Conservation (phyloP, 2,797 vertebrate species). For the Mastacembelus armatus region DNA sequence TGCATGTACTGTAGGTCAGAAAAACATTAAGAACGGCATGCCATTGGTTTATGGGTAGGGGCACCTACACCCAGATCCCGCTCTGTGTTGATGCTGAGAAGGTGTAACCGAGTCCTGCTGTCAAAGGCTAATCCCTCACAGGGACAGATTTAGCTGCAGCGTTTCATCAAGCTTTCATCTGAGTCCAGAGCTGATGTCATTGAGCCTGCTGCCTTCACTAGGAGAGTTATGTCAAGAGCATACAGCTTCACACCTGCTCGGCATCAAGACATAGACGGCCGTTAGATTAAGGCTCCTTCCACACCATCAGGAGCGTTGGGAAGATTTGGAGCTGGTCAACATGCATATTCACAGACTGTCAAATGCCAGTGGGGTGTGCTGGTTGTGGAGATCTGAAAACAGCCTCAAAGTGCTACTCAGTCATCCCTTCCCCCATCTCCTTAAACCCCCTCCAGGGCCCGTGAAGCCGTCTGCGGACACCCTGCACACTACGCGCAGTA, state of each 20-base stretch:
- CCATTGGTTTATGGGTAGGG: conserved; percentile 37
- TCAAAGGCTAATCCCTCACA: conserved; percentile 69
- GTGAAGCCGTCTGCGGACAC: conserved; percentile 50
- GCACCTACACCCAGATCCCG: conserved; percentile 38
- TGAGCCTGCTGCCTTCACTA: conserved; percentile 29
- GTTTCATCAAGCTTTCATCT: conserved; percentile 69
- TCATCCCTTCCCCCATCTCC: conserved; percentile 38
- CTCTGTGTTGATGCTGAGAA: conserved; percentile 55
- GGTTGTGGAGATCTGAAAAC: conserved; percentile 64
- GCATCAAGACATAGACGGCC: conserved; percentile 15
- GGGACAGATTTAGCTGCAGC: conserved; percentile 65
- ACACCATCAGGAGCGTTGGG: conserved; percentile 9
- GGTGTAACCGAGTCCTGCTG: conserved; percentile 66
- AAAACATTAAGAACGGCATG: conserved; percentile 40
- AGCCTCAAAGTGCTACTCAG: conserved; percentile 64
- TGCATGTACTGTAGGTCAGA: conserved; percentile 47
- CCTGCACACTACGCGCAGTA: conserved; percentile 65
- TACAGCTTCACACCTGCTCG: conserved; percentile 59
- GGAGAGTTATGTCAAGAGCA: conserved; percentile 59
- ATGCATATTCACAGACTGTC: conserved; percentile 50
- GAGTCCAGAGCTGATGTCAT: conserved; percentile 61
- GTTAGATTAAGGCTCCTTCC: conserved; percentile 36
- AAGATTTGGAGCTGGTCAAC: conserved; percentile 56
- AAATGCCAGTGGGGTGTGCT: conserved; percentile 51
- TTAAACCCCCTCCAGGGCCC: conserved; percentile 59